Evolutionary conservation across 2,888 invertebrate species (phyloP).

Genomic region (Nemotelus pantherinus): DNA sequence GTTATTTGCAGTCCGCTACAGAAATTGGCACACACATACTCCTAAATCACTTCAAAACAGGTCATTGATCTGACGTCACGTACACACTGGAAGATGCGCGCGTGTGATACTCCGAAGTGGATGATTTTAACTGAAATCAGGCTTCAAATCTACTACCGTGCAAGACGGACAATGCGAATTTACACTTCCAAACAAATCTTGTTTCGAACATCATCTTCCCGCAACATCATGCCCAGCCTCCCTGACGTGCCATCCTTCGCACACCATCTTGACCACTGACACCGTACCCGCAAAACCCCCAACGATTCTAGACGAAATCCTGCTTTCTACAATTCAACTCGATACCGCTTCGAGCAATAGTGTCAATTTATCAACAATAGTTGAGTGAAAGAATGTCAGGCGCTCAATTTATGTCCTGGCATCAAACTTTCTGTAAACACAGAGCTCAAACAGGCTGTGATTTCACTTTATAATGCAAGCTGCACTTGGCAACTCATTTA

Average conservation of each 20-base stretch:
- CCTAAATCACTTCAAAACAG: constrained; percentile 36
- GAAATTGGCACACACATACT: constrained; percentile 30
- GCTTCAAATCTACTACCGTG: neutral
- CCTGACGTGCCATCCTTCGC: too few species aligned
- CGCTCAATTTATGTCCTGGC: neutral
- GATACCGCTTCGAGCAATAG: too few species aligned
- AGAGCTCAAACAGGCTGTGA: neutral
- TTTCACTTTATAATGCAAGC: constrained; percentile 5
- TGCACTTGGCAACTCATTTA: neutral
- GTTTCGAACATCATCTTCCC: too few species aligned
- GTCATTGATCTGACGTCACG: constrained; percentile 49
- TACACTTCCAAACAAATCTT: too few species aligned
- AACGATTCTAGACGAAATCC: too few species aligned
- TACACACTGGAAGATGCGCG: constrained; percentile 40
- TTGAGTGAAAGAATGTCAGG: too few species aligned
- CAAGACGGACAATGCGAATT: too few species aligned
- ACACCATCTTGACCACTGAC: too few species aligned
- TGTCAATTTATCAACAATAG: too few species aligned
- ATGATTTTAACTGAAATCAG: constrained; percentile 5
- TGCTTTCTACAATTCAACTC: too few species aligned
- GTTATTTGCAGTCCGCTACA: too few species aligned
- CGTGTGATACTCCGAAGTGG: constrained; percentile 11
- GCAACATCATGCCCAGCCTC: too few species aligned
- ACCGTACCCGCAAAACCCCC: neutral
- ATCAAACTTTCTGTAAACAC: neutral